Base-by-base conservation (phyloP, 2,888 invertebrate genomes). In the Fissipunctia ypsillon region DNA sequence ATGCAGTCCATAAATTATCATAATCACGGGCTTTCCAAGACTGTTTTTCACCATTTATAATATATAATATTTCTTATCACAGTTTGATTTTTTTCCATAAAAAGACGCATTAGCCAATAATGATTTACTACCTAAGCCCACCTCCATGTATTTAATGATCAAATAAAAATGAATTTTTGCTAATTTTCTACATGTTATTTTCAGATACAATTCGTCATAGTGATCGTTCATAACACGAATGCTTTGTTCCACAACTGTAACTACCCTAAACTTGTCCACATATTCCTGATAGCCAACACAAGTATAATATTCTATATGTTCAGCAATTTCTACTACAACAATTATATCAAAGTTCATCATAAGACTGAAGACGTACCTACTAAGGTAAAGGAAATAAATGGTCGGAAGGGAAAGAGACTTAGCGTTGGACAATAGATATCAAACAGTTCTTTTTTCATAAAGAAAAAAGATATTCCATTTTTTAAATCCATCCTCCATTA, bases 271-370 rank as follows among this genome's bases (percentile, higher is more conserved):
- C 84, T 93, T 0, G 92, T 98, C 48, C 97, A 97, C 5, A 91
- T 96, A n/a, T 93, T 98, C 69, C 94, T 97, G 43, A 92, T 96
- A 6, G 88, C 96, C 38, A 98, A 83, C 43, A 98, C 88, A 95
- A 97, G 12, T 89, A 93, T 0, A 92, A 97, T 98, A 89, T 95
- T 97, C 2, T 98, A 97, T 86, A 96, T 98, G 93, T 98, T 98
- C 89, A 97, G 97, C 60, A 96, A 97, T 64, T 98, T 98, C 89
- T 98, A 98, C 88, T 93, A 97, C 16, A 94, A 95, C 69, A 97
- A 94, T 75, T 98, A 98, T 88, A 91, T 94, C 6, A 95, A 81
- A 41, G 52, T 38, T 6, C 66, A 81, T 16, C 67, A 80, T 45
- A 85, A 84, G 28, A 71, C 3, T 10, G 73, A 83, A 60, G 68